Conservation (phyloP, 2,797 vertebrate species). For the Arnoldichthys spilopterus region DNA sequence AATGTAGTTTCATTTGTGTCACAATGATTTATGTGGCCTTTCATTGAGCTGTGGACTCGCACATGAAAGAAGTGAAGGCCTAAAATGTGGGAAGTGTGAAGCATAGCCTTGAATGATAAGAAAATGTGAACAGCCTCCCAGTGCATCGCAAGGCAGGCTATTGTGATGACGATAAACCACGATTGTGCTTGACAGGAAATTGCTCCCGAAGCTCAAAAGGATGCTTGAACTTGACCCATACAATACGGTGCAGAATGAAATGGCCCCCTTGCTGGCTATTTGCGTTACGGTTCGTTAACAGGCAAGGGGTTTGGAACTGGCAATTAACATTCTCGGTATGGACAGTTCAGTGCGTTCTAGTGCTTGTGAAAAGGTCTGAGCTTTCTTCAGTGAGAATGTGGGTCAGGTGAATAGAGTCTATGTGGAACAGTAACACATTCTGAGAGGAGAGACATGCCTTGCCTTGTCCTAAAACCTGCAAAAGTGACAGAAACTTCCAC, state of each 20-base stretch:
- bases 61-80: background rate
- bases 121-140: slow-evolving; percentile 21
- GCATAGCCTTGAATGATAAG: slow-evolving; percentile 30
- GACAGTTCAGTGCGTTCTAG: slow-evolving; percentile 20
- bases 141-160: background rate
- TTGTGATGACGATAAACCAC: slow-evolving; percentile 13
- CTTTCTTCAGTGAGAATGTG: background rate
- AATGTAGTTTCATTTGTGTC: background rate
- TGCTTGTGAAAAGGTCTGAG: slow-evolving; percentile 5
- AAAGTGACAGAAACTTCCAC: slow-evolving; percentile 17
- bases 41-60: background rate
- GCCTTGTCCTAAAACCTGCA: background rate
- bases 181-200: slow-evolving; percentile 40
- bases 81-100: background rate
- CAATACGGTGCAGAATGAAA: slow-evolving; percentile 49
- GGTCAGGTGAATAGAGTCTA: background rate
- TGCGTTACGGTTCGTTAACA: slow-evolving; percentile 11
- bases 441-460: slow-evolving; percentile 13
- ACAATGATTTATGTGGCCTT: background rate
- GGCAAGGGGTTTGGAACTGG: background rate
- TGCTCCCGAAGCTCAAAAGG: slow-evolving; percentile 27
- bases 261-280: slow-evolving; percentile 44
- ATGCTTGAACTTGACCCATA: slow-evolving; percentile 39
- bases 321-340: slow-evolving; percentile 28
- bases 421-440: background rate